These are phyloP conservation scores for Phortica variegata DNA, from an alignment of 1,140 invertebrate species.

Conservation along the genomic window DNA sequence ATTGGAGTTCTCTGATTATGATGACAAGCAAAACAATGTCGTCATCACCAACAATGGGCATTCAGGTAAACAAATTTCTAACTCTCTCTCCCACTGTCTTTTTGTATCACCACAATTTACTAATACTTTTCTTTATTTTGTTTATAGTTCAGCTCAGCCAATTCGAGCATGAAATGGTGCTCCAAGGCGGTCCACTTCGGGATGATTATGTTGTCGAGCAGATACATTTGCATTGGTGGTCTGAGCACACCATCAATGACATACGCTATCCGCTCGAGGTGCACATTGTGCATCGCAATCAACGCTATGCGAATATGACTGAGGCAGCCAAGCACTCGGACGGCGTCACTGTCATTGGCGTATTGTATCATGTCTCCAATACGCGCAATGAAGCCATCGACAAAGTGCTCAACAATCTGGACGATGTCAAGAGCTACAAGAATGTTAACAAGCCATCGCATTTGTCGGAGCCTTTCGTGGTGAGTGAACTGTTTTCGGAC, in stretches of 20 bases:
- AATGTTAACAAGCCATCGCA: constrained; percentile 59
- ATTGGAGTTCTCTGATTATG: constrained; percentile 56
- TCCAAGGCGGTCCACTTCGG: constrained; percentile 60
- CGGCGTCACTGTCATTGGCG: constrained; percentile 70
- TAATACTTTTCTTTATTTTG: neutral
- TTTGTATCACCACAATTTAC: neutral
- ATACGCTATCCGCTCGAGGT: constrained; percentile 64
- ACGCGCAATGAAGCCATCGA: constrained; percentile 32
- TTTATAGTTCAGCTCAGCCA: constrained; percentile 57
- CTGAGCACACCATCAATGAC: constrained; percentile 71
- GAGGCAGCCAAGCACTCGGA: constrained; percentile 62
- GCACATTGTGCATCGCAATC: constrained; percentile 72
- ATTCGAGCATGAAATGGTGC: constrained; percentile 43
- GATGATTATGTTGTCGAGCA: constrained; percentile 65
- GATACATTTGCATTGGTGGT: constrained; percentile 78
- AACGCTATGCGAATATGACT: constrained; percentile 60
- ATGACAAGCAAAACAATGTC: constrained; percentile 39
- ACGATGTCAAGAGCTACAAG: constrained; percentile 42
- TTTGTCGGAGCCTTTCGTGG: constrained; percentile 56
- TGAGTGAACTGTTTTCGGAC: constrained; percentile 60
- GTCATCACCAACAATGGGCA: constrained; percentile 60
- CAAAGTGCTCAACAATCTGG: constrained; percentile 39
- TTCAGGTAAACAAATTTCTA: constrained; percentile 47
- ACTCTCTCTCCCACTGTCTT: neutral
- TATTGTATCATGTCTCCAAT: constrained; percentile 67